Percentiles rank a stretch among this genome's conserved stretches.
phyloP scores from a whole-genome alignment of 2,797 vertebrate species.

The Netta rufina region DNA sequence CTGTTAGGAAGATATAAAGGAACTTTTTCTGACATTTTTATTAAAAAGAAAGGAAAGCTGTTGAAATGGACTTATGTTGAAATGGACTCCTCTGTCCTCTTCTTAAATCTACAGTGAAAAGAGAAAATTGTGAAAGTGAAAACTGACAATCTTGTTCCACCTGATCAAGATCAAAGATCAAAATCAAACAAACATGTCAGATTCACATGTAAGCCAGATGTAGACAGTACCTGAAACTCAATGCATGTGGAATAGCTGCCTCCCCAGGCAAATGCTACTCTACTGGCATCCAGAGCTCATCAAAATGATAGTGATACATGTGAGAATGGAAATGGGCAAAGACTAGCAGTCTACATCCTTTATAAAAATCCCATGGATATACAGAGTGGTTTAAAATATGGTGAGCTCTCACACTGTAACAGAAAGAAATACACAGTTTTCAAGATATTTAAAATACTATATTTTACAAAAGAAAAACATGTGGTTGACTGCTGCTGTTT shows the following conservation, averaged over 20 bases:
- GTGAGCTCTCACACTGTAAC: background rate
- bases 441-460: background rate
- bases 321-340: background rate
- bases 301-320: fast-evolving
- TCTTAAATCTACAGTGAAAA: background rate
- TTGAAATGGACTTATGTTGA: background rate
- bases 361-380: background rate
- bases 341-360: background rate
- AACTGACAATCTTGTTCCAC: background rate
- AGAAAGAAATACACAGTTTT: background rate
- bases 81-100: background rate
- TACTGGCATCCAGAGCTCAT: background rate
- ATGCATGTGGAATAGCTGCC: background rate
- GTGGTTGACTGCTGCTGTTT: fast-evolving
- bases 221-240: background rate
- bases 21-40: background rate
- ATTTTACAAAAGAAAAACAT: background rate
- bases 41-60: background rate
- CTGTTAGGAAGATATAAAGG: background rate
- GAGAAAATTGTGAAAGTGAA: background rate
- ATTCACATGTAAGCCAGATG: background rate
- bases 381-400: background rate
- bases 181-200: background rate
- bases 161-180: background rate
- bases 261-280: background rate